Percentiles rank a stretch among this genome's conserved stretches.
phyloP scores from a whole-genome alignment of 2,797 vertebrate species.

The Octomys mimax region DNA sequence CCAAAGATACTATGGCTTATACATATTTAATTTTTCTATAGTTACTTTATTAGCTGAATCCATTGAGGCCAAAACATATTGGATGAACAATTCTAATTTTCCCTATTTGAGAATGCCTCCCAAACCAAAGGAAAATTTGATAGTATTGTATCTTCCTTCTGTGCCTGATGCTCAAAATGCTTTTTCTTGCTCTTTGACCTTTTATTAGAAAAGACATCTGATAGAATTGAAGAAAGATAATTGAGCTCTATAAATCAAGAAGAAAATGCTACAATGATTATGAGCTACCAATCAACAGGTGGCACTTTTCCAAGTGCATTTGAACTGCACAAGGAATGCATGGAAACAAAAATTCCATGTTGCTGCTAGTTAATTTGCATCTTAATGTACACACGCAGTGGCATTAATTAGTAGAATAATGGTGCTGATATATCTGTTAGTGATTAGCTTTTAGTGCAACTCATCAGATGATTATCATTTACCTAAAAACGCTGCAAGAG shows the following conservation, averaged over 20 bases:
- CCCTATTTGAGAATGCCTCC: constrained; percentile 70
- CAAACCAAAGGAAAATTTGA: constrained; percentile 67
- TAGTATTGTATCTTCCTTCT: constrained; percentile 47
- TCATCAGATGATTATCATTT: constrained; percentile 84
- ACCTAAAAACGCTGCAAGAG: constrained; percentile 66
- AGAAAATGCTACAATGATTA: constrained; percentile 43
- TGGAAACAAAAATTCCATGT: constrained; percentile 42
- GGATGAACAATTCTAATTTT: constrained; percentile 72
- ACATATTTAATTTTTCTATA: constrained; percentile 69
- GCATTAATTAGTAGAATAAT: constrained; percentile 84
- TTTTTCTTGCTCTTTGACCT: constrained; percentile 39
- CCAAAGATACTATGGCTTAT: constrained; percentile 55
- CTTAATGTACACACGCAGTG: constrained; percentile 82
- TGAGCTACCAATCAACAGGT: not conserved
- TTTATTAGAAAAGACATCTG: constrained; percentile 73
- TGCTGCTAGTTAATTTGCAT: constrained; percentile 79
- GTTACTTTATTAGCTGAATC: constrained; percentile 74
- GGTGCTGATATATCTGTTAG: constrained; percentile 77
- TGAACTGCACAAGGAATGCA: constrained; percentile 54
- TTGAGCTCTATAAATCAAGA: constrained; percentile 60
- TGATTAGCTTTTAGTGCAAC: constrained; percentile 81
- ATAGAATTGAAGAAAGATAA: constrained; percentile 56
- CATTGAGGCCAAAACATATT: constrained; percentile 66
- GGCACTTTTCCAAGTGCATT: constrained; percentile 43
- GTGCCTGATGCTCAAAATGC: constrained; percentile 66